Evolutionary conservation across 2,113 vertebrate species (phyloP).

Genomic region (Eretmodus cyanostictus): DNA sequence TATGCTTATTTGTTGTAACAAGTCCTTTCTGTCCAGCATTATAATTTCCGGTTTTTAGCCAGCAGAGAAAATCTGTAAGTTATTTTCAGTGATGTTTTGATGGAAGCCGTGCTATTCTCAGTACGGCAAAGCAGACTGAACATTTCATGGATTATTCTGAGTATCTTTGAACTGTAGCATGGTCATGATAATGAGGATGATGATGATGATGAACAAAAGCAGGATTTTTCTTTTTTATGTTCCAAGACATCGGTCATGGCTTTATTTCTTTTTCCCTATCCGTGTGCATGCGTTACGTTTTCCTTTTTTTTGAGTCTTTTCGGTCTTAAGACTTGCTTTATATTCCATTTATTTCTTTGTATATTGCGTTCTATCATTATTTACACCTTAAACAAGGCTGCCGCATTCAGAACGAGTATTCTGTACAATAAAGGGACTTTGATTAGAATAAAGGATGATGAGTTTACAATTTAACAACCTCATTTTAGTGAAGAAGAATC

Average conservation of each 20-base stretch:
- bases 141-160: slow-evolving; percentile 72
- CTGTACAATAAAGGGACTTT: slow-evolving; percentile 45
- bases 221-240: slow-evolving; percentile 46
- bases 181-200: slow-evolving; percentile 49
- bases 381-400: slow-evolving; percentile 71
- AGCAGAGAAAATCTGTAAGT: slow-evolving; percentile 73
- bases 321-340: slow-evolving; percentile 61
- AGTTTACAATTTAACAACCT: slow-evolving; percentile 17
- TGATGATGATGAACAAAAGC: slow-evolving; percentile 66
- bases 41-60: slow-evolving; percentile 75
- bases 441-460: slow-evolving; percentile 24
- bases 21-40: slow-evolving; percentile 80
- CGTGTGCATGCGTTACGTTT: slow-evolving; percentile 51
- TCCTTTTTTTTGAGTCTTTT: slow-evolving; percentile 55
- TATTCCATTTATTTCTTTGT: slow-evolving; percentile 79
- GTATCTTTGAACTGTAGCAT: slow-evolving; percentile 72
- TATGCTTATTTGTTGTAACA: slow-evolving; percentile 77
- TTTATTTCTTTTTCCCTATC: slow-evolving; percentile 59
- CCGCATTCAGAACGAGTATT: slow-evolving; percentile 61
- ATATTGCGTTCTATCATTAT: slow-evolving; percentile 82
- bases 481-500: neutral
- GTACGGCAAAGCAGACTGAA: slow-evolving; percentile 51
- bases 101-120: slow-evolving; percentile 64
- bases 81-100: slow-evolving; percentile 64
- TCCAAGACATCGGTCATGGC: slow-evolving; percentile 66